phyloP scores from a whole-genome alignment of 1,140 invertebrate genomes.

The Adoxophyes honmai region DNA sequence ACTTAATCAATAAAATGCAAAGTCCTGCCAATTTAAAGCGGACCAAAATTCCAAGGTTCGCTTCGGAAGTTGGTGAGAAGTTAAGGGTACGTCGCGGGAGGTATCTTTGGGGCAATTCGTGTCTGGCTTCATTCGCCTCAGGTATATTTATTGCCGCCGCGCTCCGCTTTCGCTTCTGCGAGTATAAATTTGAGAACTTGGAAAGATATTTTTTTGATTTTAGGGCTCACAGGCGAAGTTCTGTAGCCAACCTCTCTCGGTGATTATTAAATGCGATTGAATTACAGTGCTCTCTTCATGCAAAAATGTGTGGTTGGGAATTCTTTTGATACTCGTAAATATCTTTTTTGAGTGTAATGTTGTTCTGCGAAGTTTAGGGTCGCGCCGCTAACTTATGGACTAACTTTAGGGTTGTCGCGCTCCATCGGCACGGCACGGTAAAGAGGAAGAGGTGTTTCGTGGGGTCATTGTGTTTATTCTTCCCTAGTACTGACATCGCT shows the following conservation, averaged over 20 bases:
- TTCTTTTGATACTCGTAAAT: too few relatives aligned
- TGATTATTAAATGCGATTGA: conserved; percentile 5
- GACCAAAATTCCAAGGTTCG: conserved; percentile 18
- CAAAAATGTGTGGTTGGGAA: too few relatives aligned
- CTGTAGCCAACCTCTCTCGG: not conserved
- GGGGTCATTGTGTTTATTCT: too few relatives aligned
- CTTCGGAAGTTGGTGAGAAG: conserved; percentile 15
- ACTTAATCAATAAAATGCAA: conserved; percentile 28
- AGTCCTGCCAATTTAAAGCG: conserved; percentile 20
- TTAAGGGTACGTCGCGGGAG: not conserved
- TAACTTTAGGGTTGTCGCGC: too few relatives aligned
- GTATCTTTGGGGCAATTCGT: not conserved
- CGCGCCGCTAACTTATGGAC: too few relatives aligned
- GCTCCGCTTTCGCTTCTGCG: conserved; percentile 2
- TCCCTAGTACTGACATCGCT: too few relatives aligned
- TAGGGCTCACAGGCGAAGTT: not conserved
- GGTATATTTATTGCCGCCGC: conserved; percentile 6
- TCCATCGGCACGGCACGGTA: too few relatives aligned
- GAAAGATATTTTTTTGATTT: conserved; percentile 7
- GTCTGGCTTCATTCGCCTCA: conserved; percentile 5
- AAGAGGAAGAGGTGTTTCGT: too few relatives aligned
- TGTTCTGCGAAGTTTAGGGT: too few relatives aligned
- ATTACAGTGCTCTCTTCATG: too few relatives aligned
- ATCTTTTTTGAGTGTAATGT: too few relatives aligned
- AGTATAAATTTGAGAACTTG: conserved; percentile 11